Evolutionary conservation across 2,113 vertebrate species (phyloP), one percentile per base, ranked within the genome.

Genomic region (Salvelinus sp.): DNA sequence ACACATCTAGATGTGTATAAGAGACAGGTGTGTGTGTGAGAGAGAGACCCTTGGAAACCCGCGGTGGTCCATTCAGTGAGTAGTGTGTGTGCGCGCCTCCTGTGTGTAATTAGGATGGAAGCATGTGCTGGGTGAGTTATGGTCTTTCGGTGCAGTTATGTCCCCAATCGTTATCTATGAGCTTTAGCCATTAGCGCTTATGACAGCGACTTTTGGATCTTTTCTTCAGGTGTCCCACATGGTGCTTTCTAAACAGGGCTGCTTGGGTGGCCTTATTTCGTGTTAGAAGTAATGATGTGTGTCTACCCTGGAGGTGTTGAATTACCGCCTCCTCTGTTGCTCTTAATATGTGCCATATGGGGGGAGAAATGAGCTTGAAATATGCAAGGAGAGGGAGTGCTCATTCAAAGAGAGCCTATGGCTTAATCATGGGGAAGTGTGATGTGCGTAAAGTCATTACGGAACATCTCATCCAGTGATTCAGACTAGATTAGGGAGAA

Each of bases 211-310:
- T 74, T 54, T 50, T 16, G 73, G 27, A 67, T n/a, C 25, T 69
- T 60, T 76, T 23, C 60, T 22, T 23, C 72, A 83, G 23, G 66
- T 74, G 62, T 79, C 30, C 74, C 76, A 75, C 76, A 70, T 69
- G 54, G 27, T 6, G 48, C 65, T 83, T 58, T 65, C 57, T 23
- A 22, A 60, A 6, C 63, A 62, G 58, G 54, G 30, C 3, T 70
- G 28, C 81, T 22, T 77, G 76, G 69, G 78, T 83, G 82, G 81
- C 81, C 80, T 83, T 78, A 38, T 89, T 86, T 81, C 66, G 70
- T 79, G n/a, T 58, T 76, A 54, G 82, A 81, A 79, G 57, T 85
- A 76, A 86, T 81, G 70, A 69, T 54, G 65, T 66, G 57, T 64
- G 80, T 69, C 38, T 38, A 50, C 44, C 38, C 30, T 69, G 72